Conservation (phyloP, 2,888 invertebrate species). For the Osmoderma eremita region DNA sequence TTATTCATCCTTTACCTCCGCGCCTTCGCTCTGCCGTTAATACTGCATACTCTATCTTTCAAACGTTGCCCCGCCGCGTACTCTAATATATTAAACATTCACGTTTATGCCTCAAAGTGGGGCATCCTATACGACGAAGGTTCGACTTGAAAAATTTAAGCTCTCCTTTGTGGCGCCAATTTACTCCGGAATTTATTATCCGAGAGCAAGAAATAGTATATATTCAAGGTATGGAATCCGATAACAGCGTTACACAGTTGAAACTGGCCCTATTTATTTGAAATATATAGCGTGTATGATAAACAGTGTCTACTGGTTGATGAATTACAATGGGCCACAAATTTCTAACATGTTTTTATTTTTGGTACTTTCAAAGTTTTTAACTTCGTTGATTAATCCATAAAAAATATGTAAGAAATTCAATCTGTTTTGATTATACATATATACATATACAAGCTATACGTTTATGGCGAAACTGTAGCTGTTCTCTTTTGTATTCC, state of each 20-base stretch:
- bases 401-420: no score
- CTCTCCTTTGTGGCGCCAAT: conserved; percentile 3
- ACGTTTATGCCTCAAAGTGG: conserved; percentile 40
- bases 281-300: no score
- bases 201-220: not conserved
- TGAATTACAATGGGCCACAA: no score
- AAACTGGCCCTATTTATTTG: not conserved
- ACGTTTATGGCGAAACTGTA: no score
- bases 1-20: conserved; percentile 48
- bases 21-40: conserved; percentile 37
- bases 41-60: conserved; percentile 41
- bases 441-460: no score
- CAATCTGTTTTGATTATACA: no score
- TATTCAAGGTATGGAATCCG: not conserved
- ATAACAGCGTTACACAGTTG: not conserved
- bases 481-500: no score
- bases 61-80: conserved; percentile 31
- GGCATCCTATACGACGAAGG: conserved; percentile 5
- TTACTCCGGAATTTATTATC: conserved; percentile 14
- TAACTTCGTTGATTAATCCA: no score
- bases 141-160: conserved; percentile 26
- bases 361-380: no score
- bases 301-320: no score
- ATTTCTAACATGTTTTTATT: no score
- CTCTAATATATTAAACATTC: conserved; percentile 43